phyloP scores from a whole-genome alignment of 2,113 vertebrate genomes.

The Grus americana region DNA sequence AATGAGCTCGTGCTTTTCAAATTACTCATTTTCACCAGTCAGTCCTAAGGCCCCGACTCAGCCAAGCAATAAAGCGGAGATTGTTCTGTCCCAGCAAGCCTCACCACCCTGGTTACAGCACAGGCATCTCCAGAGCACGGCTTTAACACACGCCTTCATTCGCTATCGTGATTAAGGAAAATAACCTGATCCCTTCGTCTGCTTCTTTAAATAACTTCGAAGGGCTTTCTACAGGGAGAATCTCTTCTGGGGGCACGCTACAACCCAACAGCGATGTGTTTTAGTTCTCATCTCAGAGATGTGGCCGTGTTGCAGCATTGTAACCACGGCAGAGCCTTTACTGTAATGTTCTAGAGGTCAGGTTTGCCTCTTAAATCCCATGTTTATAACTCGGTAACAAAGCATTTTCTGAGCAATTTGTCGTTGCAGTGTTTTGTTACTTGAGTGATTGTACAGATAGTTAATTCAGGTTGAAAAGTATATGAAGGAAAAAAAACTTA shows the following conservation, averaged over 20 bases:
- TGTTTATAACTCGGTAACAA: background rate
- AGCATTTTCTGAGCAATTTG: background rate
- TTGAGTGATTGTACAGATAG: background rate
- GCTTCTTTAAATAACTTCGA: background rate
- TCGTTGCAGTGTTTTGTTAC: background rate
- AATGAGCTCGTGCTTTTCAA: background rate
- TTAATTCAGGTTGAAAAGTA: background rate
- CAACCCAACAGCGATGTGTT: background rate
- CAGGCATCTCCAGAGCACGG: background rate
- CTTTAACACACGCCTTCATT: background rate
- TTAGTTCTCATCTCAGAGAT: background rate
- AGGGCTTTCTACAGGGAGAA: background rate
- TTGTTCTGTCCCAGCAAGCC: background rate
- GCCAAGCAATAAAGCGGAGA: background rate
- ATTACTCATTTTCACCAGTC: slow-evolving; percentile 1
- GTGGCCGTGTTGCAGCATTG: background rate
- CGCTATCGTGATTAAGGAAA: background rate
- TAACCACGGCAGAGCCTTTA: background rate
- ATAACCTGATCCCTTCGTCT: background rate
- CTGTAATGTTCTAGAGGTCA: background rate
- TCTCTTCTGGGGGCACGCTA: background rate
- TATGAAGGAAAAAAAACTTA: background rate
- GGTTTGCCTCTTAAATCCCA: background rate
- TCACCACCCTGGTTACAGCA: background rate
- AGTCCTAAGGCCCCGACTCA: background rate